Conservation (phyloP, 1,140 invertebrate species). For the Caerostris darwini region DNA sequence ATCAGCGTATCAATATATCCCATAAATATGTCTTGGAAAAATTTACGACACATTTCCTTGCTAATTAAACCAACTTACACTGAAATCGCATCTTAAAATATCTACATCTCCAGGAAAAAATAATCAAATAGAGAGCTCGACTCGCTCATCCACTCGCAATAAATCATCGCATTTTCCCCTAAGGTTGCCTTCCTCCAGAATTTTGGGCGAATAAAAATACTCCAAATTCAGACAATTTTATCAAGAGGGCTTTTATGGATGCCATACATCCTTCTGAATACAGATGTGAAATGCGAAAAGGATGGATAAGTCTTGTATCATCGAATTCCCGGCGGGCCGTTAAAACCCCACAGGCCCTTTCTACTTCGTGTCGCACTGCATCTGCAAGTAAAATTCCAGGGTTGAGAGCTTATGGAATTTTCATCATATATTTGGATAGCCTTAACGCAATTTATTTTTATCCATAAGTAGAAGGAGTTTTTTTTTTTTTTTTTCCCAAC, state of each 20-base stretch:
- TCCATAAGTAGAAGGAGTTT: background rate
- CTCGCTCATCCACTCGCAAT: background rate
- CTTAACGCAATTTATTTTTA: conserved; percentile 20
- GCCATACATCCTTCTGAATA: background rate
- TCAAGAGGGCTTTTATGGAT: conserved; percentile 41
- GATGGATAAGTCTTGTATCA: conserved; percentile 44
- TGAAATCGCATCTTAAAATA: background rate
- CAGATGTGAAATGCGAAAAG: conserved; percentile 14
- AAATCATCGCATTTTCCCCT: background rate
- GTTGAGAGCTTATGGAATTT: conserved; percentile 22
- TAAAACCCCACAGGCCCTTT: background rate
- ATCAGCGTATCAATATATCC: no score
- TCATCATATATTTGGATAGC: conserved; percentile 18
- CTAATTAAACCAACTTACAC: no score
- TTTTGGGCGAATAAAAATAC: conserved; percentile 24
- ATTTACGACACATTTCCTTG: no score
- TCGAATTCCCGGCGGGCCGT: background rate
- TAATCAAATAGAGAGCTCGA: background rate
- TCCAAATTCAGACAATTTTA: background rate
- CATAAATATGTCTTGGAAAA: no score
- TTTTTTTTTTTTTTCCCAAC: background rate
- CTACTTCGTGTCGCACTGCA: background rate
- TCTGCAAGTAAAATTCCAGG: conserved; percentile 39
- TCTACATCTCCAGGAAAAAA: background rate
- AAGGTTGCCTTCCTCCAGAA: background rate